phyloP scores from a whole-genome alignment of 2,797 vertebrate species.

The Erethizon dorsatum region DNA sequence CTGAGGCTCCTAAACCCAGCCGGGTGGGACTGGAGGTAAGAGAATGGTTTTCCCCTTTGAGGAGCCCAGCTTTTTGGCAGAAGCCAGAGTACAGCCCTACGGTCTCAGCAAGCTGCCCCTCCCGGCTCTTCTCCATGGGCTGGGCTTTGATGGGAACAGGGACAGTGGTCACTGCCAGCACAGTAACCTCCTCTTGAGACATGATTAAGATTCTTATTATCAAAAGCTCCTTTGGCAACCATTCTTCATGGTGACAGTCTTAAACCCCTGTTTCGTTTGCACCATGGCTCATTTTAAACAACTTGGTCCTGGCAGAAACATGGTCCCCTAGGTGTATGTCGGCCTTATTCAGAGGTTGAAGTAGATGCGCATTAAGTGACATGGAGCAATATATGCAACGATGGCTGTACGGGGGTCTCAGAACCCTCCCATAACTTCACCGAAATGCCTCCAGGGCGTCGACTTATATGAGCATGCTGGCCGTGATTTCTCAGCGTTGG shows the following conservation, averaged over 20 bases:
- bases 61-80: neutral
- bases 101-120: neutral
- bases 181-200: neutral
- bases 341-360: neutral
- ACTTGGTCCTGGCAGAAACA: neutral
- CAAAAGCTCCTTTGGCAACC: neutral
- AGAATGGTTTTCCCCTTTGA: neutral
- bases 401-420: neutral
- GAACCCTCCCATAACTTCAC: neutral
- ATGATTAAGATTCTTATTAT: neutral
- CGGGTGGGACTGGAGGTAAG: neutral
- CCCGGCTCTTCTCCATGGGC: neutral
- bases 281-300: slow-evolving; percentile 15
- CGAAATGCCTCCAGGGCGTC: neutral
- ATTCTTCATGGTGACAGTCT: neutral
- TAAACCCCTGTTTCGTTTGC: neutral
- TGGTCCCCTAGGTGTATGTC: neutral
- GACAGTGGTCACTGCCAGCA: too few species aligned
- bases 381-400: neutral
- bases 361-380: neutral
- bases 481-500: too few species aligned
- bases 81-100: neutral
- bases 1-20: slow-evolving; percentile 36
- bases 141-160: neutral
- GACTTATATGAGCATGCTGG: neutral